Base-by-base conservation (phyloP, 2,888 invertebrate genomes). In the Cetonia aurata region DNA sequence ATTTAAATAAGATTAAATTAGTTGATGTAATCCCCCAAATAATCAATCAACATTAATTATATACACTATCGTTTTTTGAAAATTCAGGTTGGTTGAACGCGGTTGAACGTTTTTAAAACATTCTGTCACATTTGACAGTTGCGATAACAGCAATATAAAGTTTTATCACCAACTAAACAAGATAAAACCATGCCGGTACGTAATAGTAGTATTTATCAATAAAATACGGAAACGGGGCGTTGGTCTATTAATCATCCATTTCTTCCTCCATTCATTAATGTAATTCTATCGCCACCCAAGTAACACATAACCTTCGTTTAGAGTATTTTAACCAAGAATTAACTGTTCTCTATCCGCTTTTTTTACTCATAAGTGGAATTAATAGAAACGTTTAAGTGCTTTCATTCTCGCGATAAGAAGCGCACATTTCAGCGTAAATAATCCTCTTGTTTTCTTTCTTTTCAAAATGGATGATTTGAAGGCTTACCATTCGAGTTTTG, bases 401-500 rank as follows among this genome's bases (percentile, higher is more conserved):
- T 46, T n/a, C 44, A 62, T 50, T 50, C 17, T 19, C 15, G 17
- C 15, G 37, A 8, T 9, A 31, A 31, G 48, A 50, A 15, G 33
- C 33, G 13, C 33, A 33, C 13, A 48, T 48, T 33, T 31, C 33
- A 13, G 37, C 17, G n/a, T 50, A 62, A 62, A 33, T 48, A 62
- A 65, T 50, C 48, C 37, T 37, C 25, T 46, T 25, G 37, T 57
- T 57, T 57, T 57, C 41, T 57, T 57, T 57, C 41, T 42, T 57
- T 57, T 57, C 42, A 57, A 57, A 25, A 68, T 68, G 67, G 67
- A 68, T 59, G 57, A 59, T 67, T 85, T 87, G 68, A 83, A 97
- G 96, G 98, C 99, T 1, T 99, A 98, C 87, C 99, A 99, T 85
- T 99, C 99, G 0, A 93, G 92, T 78, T 91, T 97, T 79, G 87